A percentile compares a stretch with the other conserved stretches of the same genome.
Conservation (phyloP, 2,888 invertebrate genomes). For the Xanthorhoe spadicearia region DNA sequence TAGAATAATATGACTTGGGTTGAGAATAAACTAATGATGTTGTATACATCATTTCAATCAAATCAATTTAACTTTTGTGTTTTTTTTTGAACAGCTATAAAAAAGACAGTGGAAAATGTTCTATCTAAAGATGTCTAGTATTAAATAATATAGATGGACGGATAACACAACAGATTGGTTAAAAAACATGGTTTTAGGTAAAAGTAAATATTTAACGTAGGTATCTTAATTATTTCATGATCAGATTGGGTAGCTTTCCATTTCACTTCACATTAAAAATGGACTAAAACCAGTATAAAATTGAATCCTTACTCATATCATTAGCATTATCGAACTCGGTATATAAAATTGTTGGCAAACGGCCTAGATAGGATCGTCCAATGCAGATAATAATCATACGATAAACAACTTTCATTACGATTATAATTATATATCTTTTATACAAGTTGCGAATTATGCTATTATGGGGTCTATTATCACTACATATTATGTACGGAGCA, state of each 20-base stretch:
- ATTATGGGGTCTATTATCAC: background rate
- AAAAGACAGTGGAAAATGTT: too few relatives aligned
- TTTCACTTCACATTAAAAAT: conserved; percentile 36
- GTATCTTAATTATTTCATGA: conserved; percentile 29
- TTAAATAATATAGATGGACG: too few relatives aligned
- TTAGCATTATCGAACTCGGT: conserved; percentile 28
- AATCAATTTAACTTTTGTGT: too few relatives aligned
- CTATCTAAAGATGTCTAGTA: too few relatives aligned
- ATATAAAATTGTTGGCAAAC: conserved; percentile 33
- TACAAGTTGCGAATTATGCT: background rate
- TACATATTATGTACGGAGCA: background rate
- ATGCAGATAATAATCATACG: conserved; percentile 26
- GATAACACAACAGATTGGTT: too few relatives aligned
- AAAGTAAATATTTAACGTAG: conserved; percentile 7
- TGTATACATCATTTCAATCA: too few relatives aligned
- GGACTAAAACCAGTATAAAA: conserved; percentile 19
- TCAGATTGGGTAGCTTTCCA: conserved; percentile 43
- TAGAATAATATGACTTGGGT: background rate
- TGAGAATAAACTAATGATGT: too few relatives aligned
- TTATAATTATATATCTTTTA: conserved; percentile 4
- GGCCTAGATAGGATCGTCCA: conserved; percentile 24
- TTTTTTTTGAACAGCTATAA: too few relatives aligned
- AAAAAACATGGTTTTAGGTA: background rate
- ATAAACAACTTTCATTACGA: conserved; percentile 33
- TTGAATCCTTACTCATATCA: conserved; percentile 36